phyloP scores from a whole-genome alignment of 1,140 invertebrate species.

The Frieseomelitta varia region DNA sequence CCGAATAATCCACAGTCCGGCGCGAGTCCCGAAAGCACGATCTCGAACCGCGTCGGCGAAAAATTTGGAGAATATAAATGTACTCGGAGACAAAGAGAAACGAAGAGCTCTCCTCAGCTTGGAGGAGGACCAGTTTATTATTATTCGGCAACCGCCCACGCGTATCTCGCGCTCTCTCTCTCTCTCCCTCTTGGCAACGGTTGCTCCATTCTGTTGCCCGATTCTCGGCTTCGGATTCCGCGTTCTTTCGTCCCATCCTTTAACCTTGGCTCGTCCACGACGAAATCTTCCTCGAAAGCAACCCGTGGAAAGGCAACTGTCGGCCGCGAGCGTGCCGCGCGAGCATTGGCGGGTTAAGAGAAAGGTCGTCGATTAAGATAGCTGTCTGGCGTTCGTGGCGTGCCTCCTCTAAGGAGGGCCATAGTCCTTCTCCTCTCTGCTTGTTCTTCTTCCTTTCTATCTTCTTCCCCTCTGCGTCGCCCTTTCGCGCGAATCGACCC shows the following conservation, averaged over 20 bases:
- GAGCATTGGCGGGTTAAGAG: constrained; percentile 74
- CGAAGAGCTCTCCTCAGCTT: constrained; percentile 53
- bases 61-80: constrained; percentile 33
- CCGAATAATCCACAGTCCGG: constrained; percentile 18
- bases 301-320: constrained; percentile 47
- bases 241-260: constrained; percentile 54
- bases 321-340: constrained; percentile 64
- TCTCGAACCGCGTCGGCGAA: not conserved
- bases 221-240: constrained; percentile 54
- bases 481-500: constrained; percentile 41
- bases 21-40: constrained; percentile 22
- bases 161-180: constrained; percentile 55
- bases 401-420: constrained; percentile 19
- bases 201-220: constrained; percentile 49
- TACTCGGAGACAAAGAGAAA: constrained; percentile 55
- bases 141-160: constrained; percentile 75
- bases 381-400: constrained; percentile 67
- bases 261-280: constrained; percentile 26
- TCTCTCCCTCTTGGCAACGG: constrained; percentile 47
- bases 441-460: constrained; percentile 39
- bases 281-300: constrained; percentile 32
- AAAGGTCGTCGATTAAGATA: constrained; percentile 79
- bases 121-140: constrained; percentile 70
- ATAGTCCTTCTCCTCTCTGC: constrained; percentile 56
- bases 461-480: constrained; percentile 15